Percentiles rank a stretch among this genome's conserved stretches.
These are phyloP conservation scores for Ramphastos sulfuratus DNA, from an alignment of 2,113 vertebrate species.

Conservation along the genomic window DNA sequence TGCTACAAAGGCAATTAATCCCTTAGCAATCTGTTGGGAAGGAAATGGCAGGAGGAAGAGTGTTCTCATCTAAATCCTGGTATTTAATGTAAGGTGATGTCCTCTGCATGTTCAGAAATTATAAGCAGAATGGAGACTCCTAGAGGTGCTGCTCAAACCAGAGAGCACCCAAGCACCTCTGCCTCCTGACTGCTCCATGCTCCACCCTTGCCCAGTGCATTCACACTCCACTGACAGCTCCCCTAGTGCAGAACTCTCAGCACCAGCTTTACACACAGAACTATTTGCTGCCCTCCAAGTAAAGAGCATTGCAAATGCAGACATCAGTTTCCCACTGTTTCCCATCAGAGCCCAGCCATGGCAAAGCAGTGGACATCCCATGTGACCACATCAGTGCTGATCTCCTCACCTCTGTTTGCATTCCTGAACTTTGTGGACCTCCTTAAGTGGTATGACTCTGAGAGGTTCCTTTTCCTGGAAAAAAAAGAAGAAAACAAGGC, in stretches of 20 bases:
- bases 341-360: neutral
- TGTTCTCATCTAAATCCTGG: neutral
- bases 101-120: neutral
- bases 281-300: neutral
- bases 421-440: conserved; percentile 97
- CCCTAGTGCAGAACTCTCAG: neutral
- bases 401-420: conserved; percentile 91
- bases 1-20: neutral
- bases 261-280: neutral
- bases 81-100: neutral
- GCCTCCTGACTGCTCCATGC: rapidly evolving
- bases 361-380: neutral
- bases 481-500: neutral
- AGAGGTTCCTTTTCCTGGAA: conserved; percentile 93
- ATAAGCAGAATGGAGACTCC: neutral
- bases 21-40: neutral
- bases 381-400: neutral
- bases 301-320: too few species aligned
- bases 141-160: neutral
- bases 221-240: neutral
- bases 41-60: neutral
- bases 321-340: neutral
- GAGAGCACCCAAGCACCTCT: neutral
- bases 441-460: conserved; percentile 92
- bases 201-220: neutral